phyloP scores from a whole-genome alignment of 2,113 vertebrate species.

The Oplegnathus fasciatus region DNA sequence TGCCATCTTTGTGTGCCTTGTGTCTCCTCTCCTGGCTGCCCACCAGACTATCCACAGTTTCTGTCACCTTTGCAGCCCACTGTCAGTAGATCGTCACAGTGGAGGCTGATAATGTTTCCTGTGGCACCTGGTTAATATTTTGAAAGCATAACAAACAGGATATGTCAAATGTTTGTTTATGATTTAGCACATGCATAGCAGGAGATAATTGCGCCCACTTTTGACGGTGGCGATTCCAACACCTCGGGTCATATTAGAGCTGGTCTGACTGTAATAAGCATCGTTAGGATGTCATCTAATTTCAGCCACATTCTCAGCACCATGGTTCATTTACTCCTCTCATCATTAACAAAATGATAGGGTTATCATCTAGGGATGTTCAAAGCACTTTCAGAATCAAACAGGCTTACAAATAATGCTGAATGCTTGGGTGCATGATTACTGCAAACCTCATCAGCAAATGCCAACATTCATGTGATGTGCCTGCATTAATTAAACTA shows the following conservation, averaged over 20 bases:
- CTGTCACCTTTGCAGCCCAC: slow-evolving; percentile 10
- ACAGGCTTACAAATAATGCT: neutral
- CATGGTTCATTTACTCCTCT: neutral
- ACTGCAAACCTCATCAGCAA: neutral
- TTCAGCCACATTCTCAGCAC: neutral
- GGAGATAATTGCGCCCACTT: neutral
- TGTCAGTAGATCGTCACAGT: neutral
- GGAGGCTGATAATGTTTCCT: neutral
- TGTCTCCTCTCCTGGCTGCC: slow-evolving; percentile 21
- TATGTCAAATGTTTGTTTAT: neutral
- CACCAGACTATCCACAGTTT: slow-evolving; percentile 12
- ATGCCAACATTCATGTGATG: neutral
- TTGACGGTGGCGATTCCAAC: neutral
- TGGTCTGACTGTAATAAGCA: neutral
- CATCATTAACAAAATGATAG: neutral
- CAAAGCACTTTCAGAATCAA: neutral
- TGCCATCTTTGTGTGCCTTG: neutral
- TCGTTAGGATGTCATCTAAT: neutral
- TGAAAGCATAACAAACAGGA: neutral
- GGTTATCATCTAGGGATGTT: neutral
- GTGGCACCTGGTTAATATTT: neutral
- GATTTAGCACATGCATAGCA: neutral
- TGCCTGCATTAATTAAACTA: neutral
- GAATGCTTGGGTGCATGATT: neutral
- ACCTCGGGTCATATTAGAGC: neutral